A percentile compares a stretch with the other conserved stretches of the same genome.
Conservation (phyloP, 2,888 invertebrate genomes). For the Meghimatium bilineatum region DNA sequence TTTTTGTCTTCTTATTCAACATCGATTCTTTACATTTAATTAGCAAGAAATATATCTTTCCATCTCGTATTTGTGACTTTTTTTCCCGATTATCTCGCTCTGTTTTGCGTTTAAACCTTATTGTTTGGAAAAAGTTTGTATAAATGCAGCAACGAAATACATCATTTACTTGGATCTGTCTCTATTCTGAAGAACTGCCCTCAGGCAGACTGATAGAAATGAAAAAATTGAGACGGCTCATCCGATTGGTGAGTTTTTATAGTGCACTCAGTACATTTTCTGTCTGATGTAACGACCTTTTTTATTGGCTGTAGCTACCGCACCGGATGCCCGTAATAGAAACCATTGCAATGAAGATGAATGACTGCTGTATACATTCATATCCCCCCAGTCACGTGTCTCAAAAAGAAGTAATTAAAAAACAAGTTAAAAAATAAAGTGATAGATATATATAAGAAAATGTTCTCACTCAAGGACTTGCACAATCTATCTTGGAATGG, state of each 20-base stretch:
- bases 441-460: neutral
- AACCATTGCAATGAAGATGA: constrained; percentile 25
- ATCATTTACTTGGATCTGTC: constrained; percentile 7
- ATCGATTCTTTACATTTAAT: constrained; percentile 10
- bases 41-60: neutral
- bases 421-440: neutral
- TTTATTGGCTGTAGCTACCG: constrained; percentile 28
- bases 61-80: neutral
- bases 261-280: constrained; percentile 15
- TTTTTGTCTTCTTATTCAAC: neutral
- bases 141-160: neutral
- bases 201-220: neutral
- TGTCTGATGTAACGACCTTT: constrained; percentile 15
- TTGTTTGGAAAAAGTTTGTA: neutral
- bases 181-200: constrained; percentile 20
- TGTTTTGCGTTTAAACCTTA: neutral
- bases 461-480: neutral
- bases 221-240: neutral
- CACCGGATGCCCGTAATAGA: constrained; percentile 14
- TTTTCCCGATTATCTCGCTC: too few relatives aligned
- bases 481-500: neutral
- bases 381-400: constrained; percentile 19
- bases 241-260: neutral
- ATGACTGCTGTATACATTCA: constrained; percentile 26
- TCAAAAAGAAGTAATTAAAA: constrained; percentile 35